These are phyloP conservation scores for Saturnia pavonia DNA, from an alignment of 2,888 invertebrate species.

Conservation along the genomic window DNA sequence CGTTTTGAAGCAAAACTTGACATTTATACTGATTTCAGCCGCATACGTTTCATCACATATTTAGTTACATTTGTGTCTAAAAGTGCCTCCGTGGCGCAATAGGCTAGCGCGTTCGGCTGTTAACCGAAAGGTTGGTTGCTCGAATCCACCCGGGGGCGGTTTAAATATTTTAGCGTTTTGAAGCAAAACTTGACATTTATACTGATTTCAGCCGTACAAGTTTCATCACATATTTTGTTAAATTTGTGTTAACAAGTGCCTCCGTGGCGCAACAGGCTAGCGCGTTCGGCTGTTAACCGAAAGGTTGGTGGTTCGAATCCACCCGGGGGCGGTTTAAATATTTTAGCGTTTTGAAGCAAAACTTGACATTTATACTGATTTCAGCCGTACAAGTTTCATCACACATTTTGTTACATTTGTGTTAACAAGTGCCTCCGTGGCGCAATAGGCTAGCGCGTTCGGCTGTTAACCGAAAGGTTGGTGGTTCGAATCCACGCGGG, in stretches of 20 bases:
- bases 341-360: too few species aligned
- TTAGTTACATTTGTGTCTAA: too few species aligned
- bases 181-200: too few species aligned
- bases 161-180: too few species aligned
- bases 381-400: too few species aligned
- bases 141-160: constrained; percentile 97
- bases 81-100: constrained; percentile 94
- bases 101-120: constrained; percentile 99
- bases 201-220: too few species aligned
- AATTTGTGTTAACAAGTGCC: constrained; percentile 48
- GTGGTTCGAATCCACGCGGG: constrained; percentile 99
- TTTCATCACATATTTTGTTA: too few species aligned
- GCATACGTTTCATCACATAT: too few species aligned
- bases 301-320: constrained; percentile 99
- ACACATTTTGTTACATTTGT: too few species aligned
- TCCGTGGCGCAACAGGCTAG: constrained; percentile 98
- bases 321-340: constrained; percentile 80
- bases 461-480: constrained; percentile 99
- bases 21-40: too few species aligned
- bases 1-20: too few species aligned
- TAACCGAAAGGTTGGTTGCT: constrained; percentile 99
- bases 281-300: constrained; percentile 99
- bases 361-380: too few species aligned
- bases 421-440: constrained; percentile 86
- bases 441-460: constrained; percentile 98